A percentile compares a stretch with the other conserved stretches of the same genome.
phyloP scores from a whole-genome alignment of 2,113 vertebrate species.

The Podilymbus podiceps region DNA sequence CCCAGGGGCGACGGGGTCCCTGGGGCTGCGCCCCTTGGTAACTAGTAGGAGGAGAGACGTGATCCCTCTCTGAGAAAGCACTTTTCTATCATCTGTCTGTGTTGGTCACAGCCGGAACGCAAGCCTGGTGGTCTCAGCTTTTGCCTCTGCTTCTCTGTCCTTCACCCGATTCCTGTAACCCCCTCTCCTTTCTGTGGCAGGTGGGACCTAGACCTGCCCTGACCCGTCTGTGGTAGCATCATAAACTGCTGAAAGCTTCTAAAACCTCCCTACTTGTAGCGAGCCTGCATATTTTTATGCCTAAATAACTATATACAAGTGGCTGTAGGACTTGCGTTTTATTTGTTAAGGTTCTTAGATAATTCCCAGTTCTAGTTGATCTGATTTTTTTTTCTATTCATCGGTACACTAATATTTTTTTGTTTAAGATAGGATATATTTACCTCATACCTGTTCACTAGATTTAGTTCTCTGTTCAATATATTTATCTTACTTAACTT shows the following conservation, averaged over 20 bases:
- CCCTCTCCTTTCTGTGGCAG: neutral
- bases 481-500: constrained; percentile 68
- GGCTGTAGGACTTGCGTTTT: neutral
- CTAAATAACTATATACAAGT: neutral
- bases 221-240: neutral
- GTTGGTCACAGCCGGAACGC: neutral
- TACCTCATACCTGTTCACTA: constrained; percentile 9
- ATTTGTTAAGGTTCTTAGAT: neutral
- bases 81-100: neutral
- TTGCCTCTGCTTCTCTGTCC: neutral
- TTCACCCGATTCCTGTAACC: neutral
- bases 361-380: neutral
- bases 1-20: neutral
- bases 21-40: neutral
- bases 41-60: neutral
- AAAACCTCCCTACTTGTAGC: neutral
- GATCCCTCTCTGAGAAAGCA: neutral
- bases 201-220: neutral
- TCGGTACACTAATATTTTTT: neutral
- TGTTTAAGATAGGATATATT: neutral
- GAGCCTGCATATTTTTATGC: neutral
- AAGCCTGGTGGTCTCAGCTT: neutral
- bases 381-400: neutral
- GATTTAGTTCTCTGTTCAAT: constrained; percentile 53
- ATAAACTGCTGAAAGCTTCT: neutral